Evolutionary conservation across 2,797 vertebrate species (phyloP).

Genomic region (Eremophila alpestris): DNA sequence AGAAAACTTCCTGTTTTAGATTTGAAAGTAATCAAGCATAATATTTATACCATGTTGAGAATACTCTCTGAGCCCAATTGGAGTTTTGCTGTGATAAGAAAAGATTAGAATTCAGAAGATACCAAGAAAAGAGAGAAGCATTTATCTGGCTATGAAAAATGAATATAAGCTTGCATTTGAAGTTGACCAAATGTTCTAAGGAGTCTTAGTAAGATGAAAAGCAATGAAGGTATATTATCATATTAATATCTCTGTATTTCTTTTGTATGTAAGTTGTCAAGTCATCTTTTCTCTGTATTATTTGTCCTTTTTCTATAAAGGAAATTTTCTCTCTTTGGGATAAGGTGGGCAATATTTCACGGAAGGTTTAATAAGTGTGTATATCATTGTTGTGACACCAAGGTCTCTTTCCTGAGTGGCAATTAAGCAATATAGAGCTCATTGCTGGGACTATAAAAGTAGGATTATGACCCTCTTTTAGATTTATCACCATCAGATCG

Average conservation of each 20-base stretch:
- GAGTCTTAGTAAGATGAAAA: neutral
- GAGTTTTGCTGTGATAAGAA: neutral
- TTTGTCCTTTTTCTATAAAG: neutral
- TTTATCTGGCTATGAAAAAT: neutral
- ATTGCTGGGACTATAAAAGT: neutral
- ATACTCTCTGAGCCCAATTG: neutral
- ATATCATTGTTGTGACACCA: neutral
- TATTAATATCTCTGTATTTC: neutral
- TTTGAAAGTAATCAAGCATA: neutral
- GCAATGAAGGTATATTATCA: neutral
- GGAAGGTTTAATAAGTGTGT: neutral
- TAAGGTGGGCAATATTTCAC: neutral
- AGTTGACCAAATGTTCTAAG: neutral
- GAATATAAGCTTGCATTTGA: neutral
- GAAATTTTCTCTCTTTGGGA: neutral
- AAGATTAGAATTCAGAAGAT: neutral
- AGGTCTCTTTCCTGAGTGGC: neutral
- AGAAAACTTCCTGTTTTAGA: neutral
- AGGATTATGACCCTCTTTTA: neutral
- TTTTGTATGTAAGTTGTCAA: neutral
- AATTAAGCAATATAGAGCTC: neutral
- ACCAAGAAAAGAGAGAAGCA: neutral
- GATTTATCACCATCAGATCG: neutral
- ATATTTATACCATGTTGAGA: neutral
- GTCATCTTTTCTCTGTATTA: neutral